phyloP scores from a whole-genome alignment of 2,888 invertebrate genomes.

The Caradrina clavipalpis region DNA sequence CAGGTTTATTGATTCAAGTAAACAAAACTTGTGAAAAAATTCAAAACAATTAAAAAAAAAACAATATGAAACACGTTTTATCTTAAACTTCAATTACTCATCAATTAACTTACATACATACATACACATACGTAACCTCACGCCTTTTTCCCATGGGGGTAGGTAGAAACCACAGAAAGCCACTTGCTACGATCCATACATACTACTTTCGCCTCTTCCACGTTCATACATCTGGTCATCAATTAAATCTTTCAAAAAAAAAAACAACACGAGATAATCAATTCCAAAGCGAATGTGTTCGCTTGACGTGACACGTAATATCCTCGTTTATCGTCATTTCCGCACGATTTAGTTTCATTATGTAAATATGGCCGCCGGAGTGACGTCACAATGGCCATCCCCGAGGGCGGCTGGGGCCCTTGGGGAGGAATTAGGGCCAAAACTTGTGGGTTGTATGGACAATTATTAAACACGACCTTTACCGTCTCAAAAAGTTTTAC shows the following conservation, averaged over 20 bases:
- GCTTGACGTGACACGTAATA: conserved; percentile 13
- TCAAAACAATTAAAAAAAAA: no score
- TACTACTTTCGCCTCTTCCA: no score
- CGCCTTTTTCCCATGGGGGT: no score
- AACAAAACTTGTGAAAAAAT: background rate
- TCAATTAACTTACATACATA: no score
- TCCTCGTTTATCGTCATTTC: conserved; percentile 47
- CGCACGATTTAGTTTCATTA: conserved; percentile 60
- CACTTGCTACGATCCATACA: no score
- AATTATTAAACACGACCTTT: conserved; percentile 6
- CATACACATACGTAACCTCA: no score
- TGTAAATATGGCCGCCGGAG: conserved; percentile 48
- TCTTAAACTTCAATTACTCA: background rate
- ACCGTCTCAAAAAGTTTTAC: background rate
- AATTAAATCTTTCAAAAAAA: conserved; percentile 11
- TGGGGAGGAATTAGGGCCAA: conserved; percentile 18
- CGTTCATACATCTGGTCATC: no score
- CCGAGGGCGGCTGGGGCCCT: conserved; percentile 20
- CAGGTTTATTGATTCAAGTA: background rate
- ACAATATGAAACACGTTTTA: background rate
- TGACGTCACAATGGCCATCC: conserved; percentile 40
- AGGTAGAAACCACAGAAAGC: no score
- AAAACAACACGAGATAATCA: conserved; percentile 5
- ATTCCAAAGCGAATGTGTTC: conserved; percentile 6
- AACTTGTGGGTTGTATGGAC: conserved; percentile 1